phyloP scores from a whole-genome alignment of 2,113 vertebrate species.

The Zosterops japonicus region DNA sequence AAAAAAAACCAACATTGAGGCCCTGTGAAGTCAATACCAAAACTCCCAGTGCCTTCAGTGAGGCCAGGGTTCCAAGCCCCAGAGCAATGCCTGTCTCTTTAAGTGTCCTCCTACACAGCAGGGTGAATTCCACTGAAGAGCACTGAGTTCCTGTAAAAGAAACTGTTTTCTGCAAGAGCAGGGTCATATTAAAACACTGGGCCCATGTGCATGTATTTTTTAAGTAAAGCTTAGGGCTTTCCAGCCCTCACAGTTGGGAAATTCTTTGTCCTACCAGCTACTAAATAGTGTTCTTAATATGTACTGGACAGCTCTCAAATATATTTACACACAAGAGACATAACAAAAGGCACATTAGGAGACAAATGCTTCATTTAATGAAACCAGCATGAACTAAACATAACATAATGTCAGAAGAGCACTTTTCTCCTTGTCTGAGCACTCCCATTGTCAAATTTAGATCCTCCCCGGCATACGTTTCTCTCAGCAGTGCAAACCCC shows the following conservation, averaged over 20 bases:
- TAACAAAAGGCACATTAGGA: conserved; percentile 67
- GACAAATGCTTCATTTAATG: conserved; percentile 68
- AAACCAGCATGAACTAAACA: conserved; percentile 67
- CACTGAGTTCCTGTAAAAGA: conserved; percentile 66
- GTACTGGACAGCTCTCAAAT: conserved; percentile 60
- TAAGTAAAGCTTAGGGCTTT: conserved; percentile 57
- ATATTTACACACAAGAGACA: conserved; percentile 63
- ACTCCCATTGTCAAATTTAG: conserved; percentile 34
- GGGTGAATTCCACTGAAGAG: conserved; percentile 69
- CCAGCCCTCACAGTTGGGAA: conserved; percentile 53
- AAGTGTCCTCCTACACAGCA: conserved; percentile 67
- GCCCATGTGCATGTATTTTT: conserved; percentile 36
- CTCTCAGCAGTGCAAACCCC: not conserved
- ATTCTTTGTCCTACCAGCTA: conserved; percentile 44
- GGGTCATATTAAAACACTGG: conserved; percentile 49
- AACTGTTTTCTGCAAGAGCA: conserved; percentile 49
- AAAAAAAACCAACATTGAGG: not conserved
- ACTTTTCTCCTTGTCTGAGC: conserved; percentile 42
- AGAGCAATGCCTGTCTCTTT: conserved; percentile 60
- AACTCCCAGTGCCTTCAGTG: conserved; percentile 25
- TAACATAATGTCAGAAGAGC: conserved; percentile 61
- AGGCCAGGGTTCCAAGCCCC: conserved; percentile 21
- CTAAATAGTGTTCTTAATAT: conserved; percentile 34
- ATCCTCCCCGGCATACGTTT: not conserved
- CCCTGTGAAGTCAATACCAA: not conserved